Evolutionary conservation across 92 coral and sea anemone species (phyloP).

Genomic region (Actinostola sp.): DNA sequence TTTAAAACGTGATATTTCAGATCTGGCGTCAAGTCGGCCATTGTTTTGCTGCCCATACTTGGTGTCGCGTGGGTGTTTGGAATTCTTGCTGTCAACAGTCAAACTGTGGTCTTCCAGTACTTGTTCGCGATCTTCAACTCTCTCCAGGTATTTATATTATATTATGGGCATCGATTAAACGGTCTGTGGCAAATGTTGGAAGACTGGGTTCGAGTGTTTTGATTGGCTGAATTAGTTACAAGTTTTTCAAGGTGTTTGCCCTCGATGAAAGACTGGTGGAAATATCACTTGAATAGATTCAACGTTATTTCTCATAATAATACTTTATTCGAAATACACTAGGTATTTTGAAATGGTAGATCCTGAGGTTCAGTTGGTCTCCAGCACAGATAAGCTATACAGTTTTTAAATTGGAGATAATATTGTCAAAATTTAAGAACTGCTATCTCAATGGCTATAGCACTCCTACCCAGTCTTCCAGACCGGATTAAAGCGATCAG

Average conservation of each 20-base stretch:
- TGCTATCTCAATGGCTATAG: too few relatives aligned
- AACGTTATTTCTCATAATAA: too few relatives aligned
- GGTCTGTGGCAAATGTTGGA: not conserved
- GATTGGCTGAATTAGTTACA: not conserved
- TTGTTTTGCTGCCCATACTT: constrained; percentile 83
- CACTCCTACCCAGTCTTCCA: not conserved
- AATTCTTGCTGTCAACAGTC: constrained; percentile 76
- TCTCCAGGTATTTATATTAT: constrained; percentile 61
- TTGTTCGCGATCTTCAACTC: constrained; percentile 90
- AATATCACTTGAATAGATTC: too few relatives aligned
- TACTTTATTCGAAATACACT: too few relatives aligned
- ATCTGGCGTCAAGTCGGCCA: constrained; percentile 79
- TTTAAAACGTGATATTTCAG: constrained; percentile 33
- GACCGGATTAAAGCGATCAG: not conserved
- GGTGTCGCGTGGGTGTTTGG: constrained; percentile 99
- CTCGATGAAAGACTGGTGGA: too few relatives aligned
- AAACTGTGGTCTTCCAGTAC: constrained; percentile 83
- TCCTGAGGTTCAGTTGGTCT: too few relatives aligned
- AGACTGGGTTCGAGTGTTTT: not conserved
- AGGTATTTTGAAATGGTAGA: too few relatives aligned
- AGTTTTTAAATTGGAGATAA: too few relatives aligned
- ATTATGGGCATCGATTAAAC: not conserved
- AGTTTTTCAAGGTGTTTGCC: too few relatives aligned
- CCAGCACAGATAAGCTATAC: too few relatives aligned
- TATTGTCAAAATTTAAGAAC: too few relatives aligned